Percentiles rank a stretch among this genome's conserved stretches.
Evolutionary conservation across 2,797 vertebrate species (phyloP).

Genomic region (Falco novaeseelandiae): DNA sequence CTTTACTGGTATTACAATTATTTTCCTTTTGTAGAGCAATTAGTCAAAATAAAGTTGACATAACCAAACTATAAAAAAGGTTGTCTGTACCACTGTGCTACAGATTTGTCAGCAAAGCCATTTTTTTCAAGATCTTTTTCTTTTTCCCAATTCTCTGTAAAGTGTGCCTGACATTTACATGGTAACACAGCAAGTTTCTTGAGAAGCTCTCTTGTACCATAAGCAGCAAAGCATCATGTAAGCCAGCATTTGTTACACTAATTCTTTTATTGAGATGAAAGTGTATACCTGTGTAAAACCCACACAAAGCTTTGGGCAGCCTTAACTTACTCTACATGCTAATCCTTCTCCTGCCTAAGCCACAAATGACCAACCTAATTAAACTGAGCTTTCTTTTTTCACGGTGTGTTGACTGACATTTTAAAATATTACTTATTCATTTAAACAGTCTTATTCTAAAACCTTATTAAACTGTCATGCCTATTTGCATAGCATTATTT

Average conservation of each 20-base stretch:
- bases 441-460: slow-evolving; percentile 43
- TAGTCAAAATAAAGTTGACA: not conserved
- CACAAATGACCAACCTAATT: slow-evolving; percentile 55
- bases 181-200: not conserved
- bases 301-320: slow-evolving; percentile 36
- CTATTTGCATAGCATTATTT: slow-evolving; percentile 58
- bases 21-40: not conserved
- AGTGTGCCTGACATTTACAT: not conserved
- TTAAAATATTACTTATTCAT: slow-evolving; percentile 41
- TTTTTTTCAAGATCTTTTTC: not conserved
- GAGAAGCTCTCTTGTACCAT: not conserved
- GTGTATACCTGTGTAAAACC: slow-evolving; percentile 51
- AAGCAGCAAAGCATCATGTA: not conserved
- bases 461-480: slow-evolving; percentile 41
- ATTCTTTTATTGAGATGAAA: slow-evolving; percentile 51
- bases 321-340: slow-evolving; percentile 8
- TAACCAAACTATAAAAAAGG: not conserved
- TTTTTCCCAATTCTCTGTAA: not conserved
- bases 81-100: not conserved
- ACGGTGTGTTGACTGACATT: slow-evolving; percentile 33
- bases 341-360: slow-evolving; percentile 50
- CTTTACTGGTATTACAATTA: not conserved
- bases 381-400: slow-evolving; percentile 50
- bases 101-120: not conserved
- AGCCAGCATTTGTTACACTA: slow-evolving; percentile 36